Conservation (phyloP, 2,888 invertebrate genomes). For the Lymantria dispar region DNA sequence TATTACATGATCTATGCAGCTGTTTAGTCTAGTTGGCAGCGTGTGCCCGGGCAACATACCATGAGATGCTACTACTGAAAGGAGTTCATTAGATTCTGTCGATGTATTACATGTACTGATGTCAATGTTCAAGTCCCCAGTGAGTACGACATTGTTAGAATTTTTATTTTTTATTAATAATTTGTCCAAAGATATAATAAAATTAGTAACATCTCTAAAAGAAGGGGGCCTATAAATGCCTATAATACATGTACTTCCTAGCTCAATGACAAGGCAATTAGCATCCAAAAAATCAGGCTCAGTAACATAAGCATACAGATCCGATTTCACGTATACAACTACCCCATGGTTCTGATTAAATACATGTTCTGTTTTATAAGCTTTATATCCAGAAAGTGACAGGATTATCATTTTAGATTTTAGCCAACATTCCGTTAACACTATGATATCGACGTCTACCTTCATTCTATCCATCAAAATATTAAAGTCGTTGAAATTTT, state of each 20-base stretch:
- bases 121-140: neutral
- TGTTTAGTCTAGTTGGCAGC: neutral
- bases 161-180: neutral
- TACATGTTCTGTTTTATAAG: neutral
- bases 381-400: neutral
- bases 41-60: neutral
- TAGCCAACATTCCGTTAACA: neutral
- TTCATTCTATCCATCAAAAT: neutral
- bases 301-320: neutral
- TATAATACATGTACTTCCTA: neutral
- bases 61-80: neutral
- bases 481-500: neutral
- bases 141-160: neutral
- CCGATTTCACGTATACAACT: neutral
- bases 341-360: neutral
- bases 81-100: neutral
- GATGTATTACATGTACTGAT: neutral
- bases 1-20: neutral
- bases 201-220: neutral
- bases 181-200: neutral
- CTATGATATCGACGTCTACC: neutral
- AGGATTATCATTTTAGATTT: neutral
- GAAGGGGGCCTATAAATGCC: neutral
- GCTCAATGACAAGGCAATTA: neutral
- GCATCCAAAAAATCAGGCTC: neutral